These are phyloP conservation scores for Phaethon lepturus DNA, from an alignment of 2,113 vertebrate genomes.

Conservation along the genomic window DNA sequence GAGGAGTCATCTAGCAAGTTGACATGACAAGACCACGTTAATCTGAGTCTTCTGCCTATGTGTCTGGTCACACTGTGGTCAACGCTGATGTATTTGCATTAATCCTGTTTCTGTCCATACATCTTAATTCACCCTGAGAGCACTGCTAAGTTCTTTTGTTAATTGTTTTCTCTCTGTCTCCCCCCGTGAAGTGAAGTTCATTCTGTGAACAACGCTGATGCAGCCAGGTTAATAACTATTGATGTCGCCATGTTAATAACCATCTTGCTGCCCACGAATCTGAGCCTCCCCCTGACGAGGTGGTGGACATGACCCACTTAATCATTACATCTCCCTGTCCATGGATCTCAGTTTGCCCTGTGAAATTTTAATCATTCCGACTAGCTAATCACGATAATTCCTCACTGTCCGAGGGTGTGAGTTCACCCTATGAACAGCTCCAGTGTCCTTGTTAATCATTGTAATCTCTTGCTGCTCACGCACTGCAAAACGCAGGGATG, in stretches of 20 bases:
- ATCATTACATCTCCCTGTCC: constrained; percentile 36
- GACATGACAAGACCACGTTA: constrained; percentile 53
- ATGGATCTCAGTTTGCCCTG: constrained; percentile 19
- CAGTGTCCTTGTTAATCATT: constrained; percentile 54
- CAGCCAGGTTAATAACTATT: constrained; percentile 70
- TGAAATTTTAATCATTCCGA: constrained; percentile 70
- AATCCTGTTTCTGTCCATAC: constrained; percentile 47
- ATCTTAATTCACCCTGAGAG: constrained; percentile 47
- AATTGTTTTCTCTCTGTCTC: constrained; percentile 51
- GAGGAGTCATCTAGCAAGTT: constrained; percentile 36
- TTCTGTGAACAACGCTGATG: constrained; percentile 3
- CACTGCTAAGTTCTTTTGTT: constrained; percentile 12
- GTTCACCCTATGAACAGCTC: constrained; percentile 32
- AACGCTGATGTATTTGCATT: constrained; percentile 28
- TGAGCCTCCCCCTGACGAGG: not conserved
- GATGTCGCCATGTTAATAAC: constrained; percentile 45
- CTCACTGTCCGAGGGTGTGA: constrained; percentile 62
- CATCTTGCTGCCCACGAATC: not conserved
- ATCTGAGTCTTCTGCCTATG: constrained; percentile 11
- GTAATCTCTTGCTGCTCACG: not conserved
- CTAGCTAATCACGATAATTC: constrained; percentile 65
- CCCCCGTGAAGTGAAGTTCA: constrained; percentile 30
- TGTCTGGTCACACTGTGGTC: constrained; percentile 32
- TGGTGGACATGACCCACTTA: constrained; percentile 40
- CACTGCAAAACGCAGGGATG: not conserved